A percentile compares a stretch with the other conserved stretches of the same genome.
Evolutionary conservation across 2,888 invertebrate genomes (phyloP).

Genomic region (Rhynchonema sp.): DNA sequence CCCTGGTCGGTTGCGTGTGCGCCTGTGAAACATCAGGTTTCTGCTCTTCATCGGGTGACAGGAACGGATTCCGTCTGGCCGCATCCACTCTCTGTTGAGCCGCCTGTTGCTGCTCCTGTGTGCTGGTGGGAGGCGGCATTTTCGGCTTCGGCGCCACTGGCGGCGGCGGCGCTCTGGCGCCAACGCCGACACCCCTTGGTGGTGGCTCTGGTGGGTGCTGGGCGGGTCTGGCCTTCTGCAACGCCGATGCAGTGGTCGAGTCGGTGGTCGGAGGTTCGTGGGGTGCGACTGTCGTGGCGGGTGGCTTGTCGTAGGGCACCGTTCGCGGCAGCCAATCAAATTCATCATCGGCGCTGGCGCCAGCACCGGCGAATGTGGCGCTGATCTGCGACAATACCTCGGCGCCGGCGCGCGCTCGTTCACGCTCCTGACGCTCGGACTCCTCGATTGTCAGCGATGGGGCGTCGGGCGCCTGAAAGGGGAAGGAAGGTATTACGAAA

Average conservation of each 20-base stretch:
- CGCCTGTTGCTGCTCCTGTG: background rate
- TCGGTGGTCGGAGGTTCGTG: background rate
- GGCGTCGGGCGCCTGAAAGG: background rate
- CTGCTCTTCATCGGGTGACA: background rate
- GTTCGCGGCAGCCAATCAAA: background rate
- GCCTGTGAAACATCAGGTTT: background rate
- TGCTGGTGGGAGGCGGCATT: background rate
- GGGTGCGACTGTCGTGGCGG: background rate
- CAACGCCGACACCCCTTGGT: background rate
- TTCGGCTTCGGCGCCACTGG: background rate
- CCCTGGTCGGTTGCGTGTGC: background rate
- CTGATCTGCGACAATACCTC: slow-evolving; percentile 7
- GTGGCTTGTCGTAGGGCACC: background rate
- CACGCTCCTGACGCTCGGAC: background rate
- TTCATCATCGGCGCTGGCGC: background rate
- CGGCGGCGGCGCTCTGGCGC: background rate
- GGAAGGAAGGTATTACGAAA: no score
- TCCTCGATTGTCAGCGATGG: background rate
- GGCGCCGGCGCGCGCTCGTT: background rate
- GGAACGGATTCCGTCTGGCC: background rate
- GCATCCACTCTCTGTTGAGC: no score
- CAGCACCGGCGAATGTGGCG: background rate
- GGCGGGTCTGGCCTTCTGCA: background rate
- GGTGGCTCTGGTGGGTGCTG: background rate
- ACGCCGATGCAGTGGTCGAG: background rate